Base-by-base conservation (phyloP, 2,888 invertebrate genomes). In the Cremastobaeus sp. region DNA sequence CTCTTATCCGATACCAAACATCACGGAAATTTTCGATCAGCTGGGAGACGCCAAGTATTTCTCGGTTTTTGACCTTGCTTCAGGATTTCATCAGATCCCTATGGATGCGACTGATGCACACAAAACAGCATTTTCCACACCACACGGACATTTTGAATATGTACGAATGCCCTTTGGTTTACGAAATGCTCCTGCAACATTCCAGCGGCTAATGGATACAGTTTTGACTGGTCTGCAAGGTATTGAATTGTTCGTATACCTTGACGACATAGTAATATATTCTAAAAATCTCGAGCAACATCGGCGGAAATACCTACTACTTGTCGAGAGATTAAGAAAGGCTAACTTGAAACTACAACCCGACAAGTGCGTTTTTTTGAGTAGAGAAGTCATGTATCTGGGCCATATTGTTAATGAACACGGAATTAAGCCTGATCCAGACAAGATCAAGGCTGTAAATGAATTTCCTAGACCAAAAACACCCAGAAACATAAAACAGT, bases 171-270 rank as follows among this genome's bases (percentile, higher is more conserved):
- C 37, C 2, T 37, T 37, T 6, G 37, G 37, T 17, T 6, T 37
- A 2, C 1, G 6, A 34, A 34, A 34, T 77, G 81, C 81, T 0
- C 83, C 83, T 1, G 72, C 79, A 2, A 82, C 82, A 0, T 85
- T 84, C 60, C 80, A 81, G 28, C 48, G 81, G 1, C 17, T 82
- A 8, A 85, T 86, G 82, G 78, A 85, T 45, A 34, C 32, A 4
- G 34, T 34, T 4, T 12, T 47, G 1, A 20, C 20, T 18, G 41
- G 41, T 2, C 41, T 55, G 28, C 55, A 39, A 39, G 55, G 37
- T 3, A 28, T 28, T 0, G 41, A 52, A 1, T 25, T 37, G 6
- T 52, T 52, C 9, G 52, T 52, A 4, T 52, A 47, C 12, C 4
- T 47, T 1, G n/a, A n/a, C n/a, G n/a, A n/a, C n/a, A n/a, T n/a